phyloP scores from a whole-genome alignment of 2,888 invertebrate species.

The Mesoligia furuncula region DNA sequence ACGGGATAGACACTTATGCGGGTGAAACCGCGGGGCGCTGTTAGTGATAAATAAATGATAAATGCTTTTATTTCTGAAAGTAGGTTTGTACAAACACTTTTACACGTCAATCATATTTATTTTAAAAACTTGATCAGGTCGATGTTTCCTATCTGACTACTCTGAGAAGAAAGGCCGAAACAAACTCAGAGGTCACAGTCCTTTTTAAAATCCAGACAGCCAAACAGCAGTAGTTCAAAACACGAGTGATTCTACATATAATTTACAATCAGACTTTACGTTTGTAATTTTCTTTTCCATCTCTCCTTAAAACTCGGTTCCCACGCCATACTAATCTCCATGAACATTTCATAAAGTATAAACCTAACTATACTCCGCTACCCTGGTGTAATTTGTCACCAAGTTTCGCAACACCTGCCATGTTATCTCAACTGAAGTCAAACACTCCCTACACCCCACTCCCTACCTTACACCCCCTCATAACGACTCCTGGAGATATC shows the following conservation, averaged over 20 bases:
- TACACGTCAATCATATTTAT: background rate
- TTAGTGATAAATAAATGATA: background rate
- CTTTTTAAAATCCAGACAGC: background rate
- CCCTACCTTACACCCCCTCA: slow-evolving; percentile 7
- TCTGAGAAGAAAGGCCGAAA: too few relatives aligned
- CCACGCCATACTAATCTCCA: slow-evolving; percentile 31
- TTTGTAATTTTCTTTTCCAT: background rate
- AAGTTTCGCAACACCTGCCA: slow-evolving; percentile 68
- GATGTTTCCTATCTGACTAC: too few relatives aligned
- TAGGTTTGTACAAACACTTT: background rate
- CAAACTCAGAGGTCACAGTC: too few relatives aligned
- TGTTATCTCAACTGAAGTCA: slow-evolving; percentile 67
- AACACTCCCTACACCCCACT: slow-evolving; percentile 41
- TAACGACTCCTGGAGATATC: slow-evolving; percentile 64
- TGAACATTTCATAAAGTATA: slow-evolving; percentile 46
- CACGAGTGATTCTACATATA: background rate
- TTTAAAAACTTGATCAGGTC: background rate
- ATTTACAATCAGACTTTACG: background rate
- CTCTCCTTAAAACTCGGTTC: background rate
- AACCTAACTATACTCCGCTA: slow-evolving; percentile 54
- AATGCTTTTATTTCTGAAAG: background rate
- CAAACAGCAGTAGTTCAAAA: background rate
- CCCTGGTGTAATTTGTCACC: slow-evolving; percentile 68
- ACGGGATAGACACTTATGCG: too few relatives aligned
- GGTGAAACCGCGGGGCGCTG: too few relatives aligned